phyloP scores from a whole-genome alignment of 2,797 vertebrate genomes.

The Merluccius polli region DNA sequence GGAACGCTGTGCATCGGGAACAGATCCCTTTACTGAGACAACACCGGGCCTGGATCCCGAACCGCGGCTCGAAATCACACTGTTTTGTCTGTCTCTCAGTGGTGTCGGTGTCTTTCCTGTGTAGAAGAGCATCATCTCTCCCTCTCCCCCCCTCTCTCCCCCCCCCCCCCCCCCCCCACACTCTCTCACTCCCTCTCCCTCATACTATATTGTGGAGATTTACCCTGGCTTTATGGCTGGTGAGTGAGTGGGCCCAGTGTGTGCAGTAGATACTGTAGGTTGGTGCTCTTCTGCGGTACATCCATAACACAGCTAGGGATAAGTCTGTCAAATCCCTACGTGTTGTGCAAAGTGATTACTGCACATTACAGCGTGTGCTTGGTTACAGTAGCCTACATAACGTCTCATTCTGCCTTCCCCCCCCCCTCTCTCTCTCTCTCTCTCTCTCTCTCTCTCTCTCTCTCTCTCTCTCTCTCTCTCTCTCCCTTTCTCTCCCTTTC shows the following conservation, averaged over 20 bases:
- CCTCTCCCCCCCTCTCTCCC: neutral
- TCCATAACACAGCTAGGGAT: neutral
- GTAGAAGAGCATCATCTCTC: neutral
- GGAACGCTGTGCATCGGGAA: constrained; percentile 48
- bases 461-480: neutral
- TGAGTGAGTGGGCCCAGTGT: constrained; percentile 9
- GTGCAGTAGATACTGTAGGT: constrained; percentile 11
- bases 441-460: neutral
- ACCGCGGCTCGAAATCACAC: constrained; percentile 43
- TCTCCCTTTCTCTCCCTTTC: constrained; percentile 25
- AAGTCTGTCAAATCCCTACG: neutral
- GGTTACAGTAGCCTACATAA: neutral
- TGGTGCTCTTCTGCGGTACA: neutral
- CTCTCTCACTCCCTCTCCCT: neutral
- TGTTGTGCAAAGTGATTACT: neutral
- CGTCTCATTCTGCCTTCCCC: neutral
- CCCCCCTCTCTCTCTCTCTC: no score
- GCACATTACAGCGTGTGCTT: neutral
- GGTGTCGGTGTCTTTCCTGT: constrained; percentile 14
- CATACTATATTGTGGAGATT: constrained; percentile 8
- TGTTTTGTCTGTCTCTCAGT: constrained; percentile 30
- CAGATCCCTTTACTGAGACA: constrained; percentile 71
- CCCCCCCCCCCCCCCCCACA: neutral
- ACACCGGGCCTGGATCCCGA: constrained; percentile 53
- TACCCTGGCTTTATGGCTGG: constrained; percentile 6